Evolutionary conservation across 2,113 vertebrate species (phyloP).

Genomic region (Pleuronectes platessa): DNA sequence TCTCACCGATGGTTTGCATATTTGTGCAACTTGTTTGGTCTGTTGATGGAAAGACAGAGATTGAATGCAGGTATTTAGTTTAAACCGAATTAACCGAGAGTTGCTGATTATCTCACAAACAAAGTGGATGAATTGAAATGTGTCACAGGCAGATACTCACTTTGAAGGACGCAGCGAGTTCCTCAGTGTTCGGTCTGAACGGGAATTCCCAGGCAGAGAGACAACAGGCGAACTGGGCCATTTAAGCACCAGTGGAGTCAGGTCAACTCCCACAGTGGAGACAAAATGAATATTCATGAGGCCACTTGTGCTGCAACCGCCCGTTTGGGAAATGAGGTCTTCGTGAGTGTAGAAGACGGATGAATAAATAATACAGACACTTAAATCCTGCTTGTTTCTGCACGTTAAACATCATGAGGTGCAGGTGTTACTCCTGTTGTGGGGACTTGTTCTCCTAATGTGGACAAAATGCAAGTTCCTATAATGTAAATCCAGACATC

Average conservation of each 20-base stretch:
- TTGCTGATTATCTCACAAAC: not conserved
- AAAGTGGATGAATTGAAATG: not conserved
- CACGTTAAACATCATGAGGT: conserved; percentile 26
- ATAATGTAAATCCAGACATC: too few species aligned
- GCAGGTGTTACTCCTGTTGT: not conserved
- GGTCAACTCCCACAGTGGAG: conserved; percentile 58
- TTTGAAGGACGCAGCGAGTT: conserved; percentile 1
- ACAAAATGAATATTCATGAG: conserved; percentile 76
- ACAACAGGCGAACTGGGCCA: conserved; percentile 11
- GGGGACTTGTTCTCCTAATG: not conserved
- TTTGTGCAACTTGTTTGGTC: conserved; percentile 10
- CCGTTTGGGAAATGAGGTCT: conserved; percentile 19
- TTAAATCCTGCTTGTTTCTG: not conserved
- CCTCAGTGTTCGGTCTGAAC: conserved; percentile 17
- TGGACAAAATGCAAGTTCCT: too few species aligned
- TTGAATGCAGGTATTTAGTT: not conserved
- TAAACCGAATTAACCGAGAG: not conserved
- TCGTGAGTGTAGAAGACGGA: not conserved
- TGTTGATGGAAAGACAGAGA: conserved; percentile 21
- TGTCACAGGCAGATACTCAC: conserved; percentile 57
- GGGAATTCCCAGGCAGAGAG: conserved; percentile 41
- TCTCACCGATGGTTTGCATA: conserved; percentile 88
- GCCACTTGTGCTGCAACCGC: not conserved
- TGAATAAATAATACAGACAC: not conserved
- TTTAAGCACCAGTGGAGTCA: conserved; percentile 62